Evolutionary conservation across 2,113 vertebrate species (phyloP), one percentile per base, ranked within the genome.

Genomic region (Anarhynchus alexandrinus): DNA sequence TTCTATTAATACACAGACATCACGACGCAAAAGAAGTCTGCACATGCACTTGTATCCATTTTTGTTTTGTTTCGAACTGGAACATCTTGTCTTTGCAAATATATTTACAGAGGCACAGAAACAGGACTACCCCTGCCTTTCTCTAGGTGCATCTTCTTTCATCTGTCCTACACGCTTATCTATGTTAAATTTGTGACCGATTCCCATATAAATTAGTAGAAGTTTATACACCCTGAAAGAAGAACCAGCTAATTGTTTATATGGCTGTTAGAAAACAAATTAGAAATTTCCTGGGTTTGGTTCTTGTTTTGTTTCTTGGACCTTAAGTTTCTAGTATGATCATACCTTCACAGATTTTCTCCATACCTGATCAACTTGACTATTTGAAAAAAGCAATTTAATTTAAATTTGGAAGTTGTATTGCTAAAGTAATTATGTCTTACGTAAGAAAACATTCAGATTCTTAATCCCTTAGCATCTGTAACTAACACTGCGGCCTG

Each of bases 1-100:
- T 88, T 88, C 92, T 86, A 88, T 95, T 92, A 90, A 96, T 81
- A 94, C 10, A 65, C 58, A 88, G 88, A 58, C 34, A 52, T 66
- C 1, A 0, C 17, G 49, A 80, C 0, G 19, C 74, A 90, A 43
- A 89, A 49, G 15, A 34, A 85, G 59, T 62, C 62, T 86, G 30
- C 52, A 72, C 26, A 69, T 16, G 57, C 15, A 38, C 19, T 88
- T 57, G 36, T 20, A 85, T 36, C 23, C 36, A 49, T 85, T 95
- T 95, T 67, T 82, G 36, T 59, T 86, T 30, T 59, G 49, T 76
- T 94, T 74, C 79, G 30, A 82, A 88, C 30, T 70, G 54, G 49
- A 90, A 90, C 2, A 2, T 70, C 62, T 87, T 0, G 0, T 42
- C 43, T 85, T 69, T 82, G 57, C 65, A 71, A 64, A 52, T 47